phyloP scores from a whole-genome alignment of 2,888 invertebrate species.

The Eupithecia insigniata region DNA sequence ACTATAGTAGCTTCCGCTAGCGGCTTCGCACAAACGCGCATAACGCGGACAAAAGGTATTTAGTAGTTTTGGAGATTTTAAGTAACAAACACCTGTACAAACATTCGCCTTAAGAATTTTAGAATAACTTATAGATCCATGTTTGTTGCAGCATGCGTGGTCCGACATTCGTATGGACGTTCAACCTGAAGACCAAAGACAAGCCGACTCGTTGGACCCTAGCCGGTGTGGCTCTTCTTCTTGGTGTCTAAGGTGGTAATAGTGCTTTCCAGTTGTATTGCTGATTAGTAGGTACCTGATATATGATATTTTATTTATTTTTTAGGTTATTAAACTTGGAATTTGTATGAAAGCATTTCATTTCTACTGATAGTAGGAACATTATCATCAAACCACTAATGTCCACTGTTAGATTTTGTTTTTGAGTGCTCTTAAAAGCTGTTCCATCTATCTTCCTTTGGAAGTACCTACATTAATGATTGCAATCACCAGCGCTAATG shows the following conservation, averaged over 20 bases:
- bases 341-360: slow-evolving; percentile 18
- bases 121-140: neutral
- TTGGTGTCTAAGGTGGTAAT: slow-evolving; percentile 86
- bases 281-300: slow-evolving; percentile 22
- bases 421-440: neutral
- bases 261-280: slow-evolving; percentile 22
- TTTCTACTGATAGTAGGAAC: slow-evolving; percentile 8
- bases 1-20: neutral
- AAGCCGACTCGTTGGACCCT: slow-evolving; percentile 96
- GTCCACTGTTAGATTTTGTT: neutral
- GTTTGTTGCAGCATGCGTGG: slow-evolving; percentile 87
- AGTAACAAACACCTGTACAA: neutral
- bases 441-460: too few relatives aligned
- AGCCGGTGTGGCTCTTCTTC: slow-evolving; percentile 95
- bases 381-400: neutral
- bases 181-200: slow-evolving; percentile 95
- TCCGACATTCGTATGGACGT: slow-evolving; percentile 97
- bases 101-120: neutral
- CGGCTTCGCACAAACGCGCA: neutral
- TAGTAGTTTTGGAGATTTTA: neutral
- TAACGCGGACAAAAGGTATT: too few relatives aligned
- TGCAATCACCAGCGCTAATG: too few relatives aligned
- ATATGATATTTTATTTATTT: slow-evolving; percentile 38
- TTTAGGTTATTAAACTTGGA: slow-evolving; percentile 30
- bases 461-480: too few relatives aligned